phyloP scores from a whole-genome alignment of 2,797 vertebrate genomes.

The Clamator glandarius region DNA sequence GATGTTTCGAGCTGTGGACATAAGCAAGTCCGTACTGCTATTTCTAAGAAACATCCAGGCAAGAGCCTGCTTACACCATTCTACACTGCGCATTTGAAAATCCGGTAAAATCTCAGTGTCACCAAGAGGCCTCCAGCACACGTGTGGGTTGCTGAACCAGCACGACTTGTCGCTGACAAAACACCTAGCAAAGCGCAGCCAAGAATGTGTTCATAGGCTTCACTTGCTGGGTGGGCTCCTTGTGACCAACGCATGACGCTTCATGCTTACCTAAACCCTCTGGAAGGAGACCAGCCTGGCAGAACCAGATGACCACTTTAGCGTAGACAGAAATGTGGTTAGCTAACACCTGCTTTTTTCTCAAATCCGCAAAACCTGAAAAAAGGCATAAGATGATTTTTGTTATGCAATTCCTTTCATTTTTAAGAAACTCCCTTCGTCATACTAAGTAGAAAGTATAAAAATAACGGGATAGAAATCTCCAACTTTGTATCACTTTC shows the following conservation, averaged over 20 bases:
- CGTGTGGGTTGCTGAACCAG: neutral
- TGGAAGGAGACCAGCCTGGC: conserved; percentile 88
- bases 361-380: no score
- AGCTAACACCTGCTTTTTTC: conserved; percentile 88
- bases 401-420: no score
- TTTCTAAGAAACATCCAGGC: neutral
- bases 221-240: neutral
- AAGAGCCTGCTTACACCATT: no score
- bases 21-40: neutral
- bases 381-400: no score
- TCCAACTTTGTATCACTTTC: no score
- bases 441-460: no score
- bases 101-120: neutral
- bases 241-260: neutral
- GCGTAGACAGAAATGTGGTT: conserved; percentile 88
- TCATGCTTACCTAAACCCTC: conserved; percentile 84
- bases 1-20: neutral
- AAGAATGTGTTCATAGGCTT: neutral
- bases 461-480: no score
- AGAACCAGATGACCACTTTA: conserved; percentile 93
- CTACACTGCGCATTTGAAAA: neutral
- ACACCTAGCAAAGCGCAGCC: neutral
- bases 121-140: neutral
- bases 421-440: no score
- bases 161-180: neutral